phyloP scores from a whole-genome alignment of 2,888 invertebrate species.

The Ditylenchus weischeri region DNA sequence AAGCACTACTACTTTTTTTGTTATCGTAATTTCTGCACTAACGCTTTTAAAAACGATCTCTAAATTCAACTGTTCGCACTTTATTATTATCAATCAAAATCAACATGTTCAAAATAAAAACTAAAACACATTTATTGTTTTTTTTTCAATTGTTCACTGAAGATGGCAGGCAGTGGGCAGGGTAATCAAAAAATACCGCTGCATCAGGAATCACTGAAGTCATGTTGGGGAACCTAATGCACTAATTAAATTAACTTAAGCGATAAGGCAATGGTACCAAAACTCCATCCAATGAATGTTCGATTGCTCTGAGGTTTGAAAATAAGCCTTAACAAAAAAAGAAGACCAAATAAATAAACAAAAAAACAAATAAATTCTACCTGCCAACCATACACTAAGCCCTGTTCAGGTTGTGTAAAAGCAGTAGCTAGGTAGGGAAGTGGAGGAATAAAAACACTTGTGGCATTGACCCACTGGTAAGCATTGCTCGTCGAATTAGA shows the following conservation, averaged over 20 bases:
- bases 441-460: background rate
- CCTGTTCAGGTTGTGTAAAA: slow-evolving; percentile 7
- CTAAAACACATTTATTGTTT: no score
- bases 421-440: slow-evolving; percentile 4
- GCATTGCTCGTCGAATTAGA: background rate
- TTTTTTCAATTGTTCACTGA: no score
- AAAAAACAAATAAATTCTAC: no score
- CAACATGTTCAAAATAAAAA: no score
- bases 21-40: no score
- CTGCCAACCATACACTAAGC: slow-evolving; percentile 8
- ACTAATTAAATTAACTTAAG: no score
- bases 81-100: no score
- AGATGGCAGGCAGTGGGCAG: background rate
- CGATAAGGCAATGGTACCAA: background rate
- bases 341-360: no score
- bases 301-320: background rate
- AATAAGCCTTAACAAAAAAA: background rate
- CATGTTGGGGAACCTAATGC: slow-evolving; percentile 3
- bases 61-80: no score
- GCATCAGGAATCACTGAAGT: background rate
- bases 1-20: no score
- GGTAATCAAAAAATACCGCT: slow-evolving; percentile 2
- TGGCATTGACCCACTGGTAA: background rate
- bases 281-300: slow-evolving; percentile 9
- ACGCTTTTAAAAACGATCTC: no score